Evolutionary conservation across 37 sponge, comb jelly and placozoan genomes (phyloP).

Genomic region (Spongilla lacustris): DNA sequence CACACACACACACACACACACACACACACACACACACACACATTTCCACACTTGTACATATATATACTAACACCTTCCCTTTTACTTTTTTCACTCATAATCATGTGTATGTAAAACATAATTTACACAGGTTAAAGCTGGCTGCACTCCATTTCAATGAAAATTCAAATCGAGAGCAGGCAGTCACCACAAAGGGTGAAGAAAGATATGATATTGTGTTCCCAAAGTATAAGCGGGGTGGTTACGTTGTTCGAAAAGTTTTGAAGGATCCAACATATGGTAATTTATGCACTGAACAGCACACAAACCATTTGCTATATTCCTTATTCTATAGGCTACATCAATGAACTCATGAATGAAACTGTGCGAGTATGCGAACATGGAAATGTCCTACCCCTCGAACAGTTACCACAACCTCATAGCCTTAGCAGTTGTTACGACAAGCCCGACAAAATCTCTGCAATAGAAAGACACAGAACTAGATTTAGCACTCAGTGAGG

Average conservation of each 20-base stretch:
- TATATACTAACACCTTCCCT: background rate
- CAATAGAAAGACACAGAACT: constrained; percentile 21
- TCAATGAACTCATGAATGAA: constrained; percentile 23
- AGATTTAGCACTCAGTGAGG: constrained; percentile 11
- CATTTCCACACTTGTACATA: background rate
- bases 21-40: background rate
- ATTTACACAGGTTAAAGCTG: constrained; percentile 10
- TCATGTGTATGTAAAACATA: background rate
- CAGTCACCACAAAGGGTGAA: constrained; percentile 14
- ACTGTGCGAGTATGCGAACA: background rate
- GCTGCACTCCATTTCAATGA: constrained; percentile 63
- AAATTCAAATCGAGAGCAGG: constrained; percentile 25
- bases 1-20: background rate
- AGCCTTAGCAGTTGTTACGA: constrained; percentile 20
- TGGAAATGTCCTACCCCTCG: background rate
- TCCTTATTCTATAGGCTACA: constrained; percentile 16
- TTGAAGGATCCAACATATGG: constrained; percentile 24
- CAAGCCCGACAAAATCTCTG: constrained; percentile 36
- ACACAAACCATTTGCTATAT: constrained; percentile 6
- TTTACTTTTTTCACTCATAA: background rate
- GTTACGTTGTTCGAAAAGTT: constrained; percentile 41
- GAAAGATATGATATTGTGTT: constrained; percentile 28
- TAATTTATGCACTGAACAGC: background rate
- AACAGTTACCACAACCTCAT: background rate
- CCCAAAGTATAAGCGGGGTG: constrained; percentile 46